A percentile compares a stretch with the other conserved stretches of the same genome.
These are phyloP conservation scores for Xenopus laevis DNA, from an alignment of 2,113 vertebrate genomes.

Conservation along the genomic window DNA sequence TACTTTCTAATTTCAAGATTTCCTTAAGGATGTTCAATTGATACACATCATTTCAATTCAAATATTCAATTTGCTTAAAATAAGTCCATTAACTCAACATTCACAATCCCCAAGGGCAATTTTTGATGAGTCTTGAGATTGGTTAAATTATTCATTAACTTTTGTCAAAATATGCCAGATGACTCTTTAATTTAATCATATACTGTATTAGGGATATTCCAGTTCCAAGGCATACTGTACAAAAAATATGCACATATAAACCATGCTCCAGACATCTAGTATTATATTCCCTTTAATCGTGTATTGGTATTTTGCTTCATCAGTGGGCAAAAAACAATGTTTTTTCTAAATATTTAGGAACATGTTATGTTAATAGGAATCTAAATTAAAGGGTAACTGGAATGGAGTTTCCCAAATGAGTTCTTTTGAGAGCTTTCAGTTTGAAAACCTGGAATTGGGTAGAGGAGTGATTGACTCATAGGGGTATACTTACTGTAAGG, in stretches of 20 bases:
- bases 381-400: no score
- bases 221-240: not conserved
- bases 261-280: no score
- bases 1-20: constrained; percentile 40
- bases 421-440: no score
- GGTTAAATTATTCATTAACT: constrained; percentile 44
- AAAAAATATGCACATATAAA: not conserved
- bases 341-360: no score
- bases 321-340: no score
- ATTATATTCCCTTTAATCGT: no score
- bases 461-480: no score
- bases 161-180: constrained; percentile 42
- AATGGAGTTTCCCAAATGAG: no score
- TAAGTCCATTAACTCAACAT: constrained; percentile 38
- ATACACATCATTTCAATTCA: constrained; percentile 43
- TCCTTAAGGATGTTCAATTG: constrained; percentile 40
- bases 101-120: constrained; percentile 35
- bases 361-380: no score
- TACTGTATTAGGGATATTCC: constrained; percentile 30
- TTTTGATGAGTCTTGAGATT: constrained; percentile 45
- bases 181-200: constrained; percentile 41
- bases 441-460: no score
- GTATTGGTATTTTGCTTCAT: no score
- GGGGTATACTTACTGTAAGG: no score
- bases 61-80: constrained; percentile 42